Base-by-base conservation (phyloP, 2,888 invertebrate species). In the Nymphalis polychloros region DNA sequence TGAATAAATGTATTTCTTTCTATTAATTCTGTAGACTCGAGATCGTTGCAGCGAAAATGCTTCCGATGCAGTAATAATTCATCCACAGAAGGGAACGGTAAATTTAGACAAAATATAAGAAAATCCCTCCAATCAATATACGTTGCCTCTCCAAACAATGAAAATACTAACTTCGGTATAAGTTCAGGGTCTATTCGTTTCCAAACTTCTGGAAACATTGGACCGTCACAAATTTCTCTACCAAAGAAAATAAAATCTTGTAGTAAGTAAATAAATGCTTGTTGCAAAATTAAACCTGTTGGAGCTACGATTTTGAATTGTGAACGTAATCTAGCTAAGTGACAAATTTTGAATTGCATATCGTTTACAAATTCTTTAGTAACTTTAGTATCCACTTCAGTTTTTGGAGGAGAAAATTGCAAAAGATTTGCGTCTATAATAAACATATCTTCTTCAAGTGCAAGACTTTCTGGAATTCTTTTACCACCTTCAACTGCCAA, bases 61-160 rank as follows among this genome's bases (percentile, higher is more conserved):
- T 86, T 84, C 35, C 94, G 92, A 13, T 92, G 73, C 19, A 86
- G 78, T 53, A 95, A 78, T 66, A 95, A 79, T 73, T 95, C 93
- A 2, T 89, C 87, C 47, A 92, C 82, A 0, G 84, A 91, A 0
- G 95, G 95, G 79, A 88, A 93, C 55, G 87, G 84, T 13, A 95
- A 78, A 75, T 93, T 90, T 47, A 95, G 79, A 77, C 94, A 94
- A 77, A 93, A 93, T 72, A 95, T 87, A 16, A 95, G 84, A 76
- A 95, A 95, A 80, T 95, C 95, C 76, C 93, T 93, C 95, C 95
- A 95, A 76, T 95, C 94, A 13, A 95, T 77, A 71, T 93, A 93
- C 13, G 91, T 92, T 0, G 89, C 88, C 57, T 93, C 89, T 0
- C 94, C 94, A 78, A 94, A 95, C 19, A 95, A 70, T 48, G 81